phyloP scores from a whole-genome alignment of 1,140 invertebrate genomes.

The Aplysia californica region DNA sequence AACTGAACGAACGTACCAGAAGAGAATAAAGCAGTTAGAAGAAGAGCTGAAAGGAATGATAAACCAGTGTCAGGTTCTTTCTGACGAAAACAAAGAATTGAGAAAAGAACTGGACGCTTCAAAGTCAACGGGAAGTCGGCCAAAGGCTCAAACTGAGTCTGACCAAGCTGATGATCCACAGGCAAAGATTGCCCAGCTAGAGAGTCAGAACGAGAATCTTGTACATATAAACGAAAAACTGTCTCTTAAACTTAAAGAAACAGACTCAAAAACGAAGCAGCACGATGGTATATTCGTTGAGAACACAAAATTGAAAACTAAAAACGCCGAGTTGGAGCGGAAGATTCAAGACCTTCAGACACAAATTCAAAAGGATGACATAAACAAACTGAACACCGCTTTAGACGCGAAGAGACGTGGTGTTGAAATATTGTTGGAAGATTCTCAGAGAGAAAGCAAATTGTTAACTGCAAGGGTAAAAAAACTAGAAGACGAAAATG shows the following conservation, averaged over 20 bases:
- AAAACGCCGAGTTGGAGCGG: constrained; percentile 29
- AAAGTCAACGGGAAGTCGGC: too few relatives aligned
- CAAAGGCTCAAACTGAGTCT: too few relatives aligned
- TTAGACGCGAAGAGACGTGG: too few relatives aligned
- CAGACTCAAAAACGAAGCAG: constrained; percentile 5
- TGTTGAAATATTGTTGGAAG: too few relatives aligned
- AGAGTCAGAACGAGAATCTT: constrained; percentile 8
- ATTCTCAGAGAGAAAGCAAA: constrained; percentile 22
- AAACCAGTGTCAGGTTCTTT: constrained; percentile 29
- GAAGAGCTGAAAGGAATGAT: constrained; percentile 35
- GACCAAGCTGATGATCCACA: too few relatives aligned
- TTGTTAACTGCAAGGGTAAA: constrained; percentile 1
- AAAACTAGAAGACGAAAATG: constrained; percentile 6
- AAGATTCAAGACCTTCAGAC: constrained; percentile 13
- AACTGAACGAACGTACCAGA: constrained; percentile 30
- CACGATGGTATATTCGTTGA: constrained; percentile 10
- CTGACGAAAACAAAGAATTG: constrained; percentile 33
- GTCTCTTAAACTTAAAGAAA: not conserved
- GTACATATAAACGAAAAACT: not conserved
- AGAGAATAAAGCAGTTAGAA: constrained; percentile 37
- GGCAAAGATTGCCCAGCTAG: not conserved
- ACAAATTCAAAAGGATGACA: too few relatives aligned
- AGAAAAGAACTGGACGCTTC: constrained; percentile 17
- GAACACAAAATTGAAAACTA: constrained; percentile 21
- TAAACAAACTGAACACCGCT: too few relatives aligned